Evolutionary conservation across 2,797 vertebrate species (phyloP).

Genomic region (Monodelphis domestica): DNA sequence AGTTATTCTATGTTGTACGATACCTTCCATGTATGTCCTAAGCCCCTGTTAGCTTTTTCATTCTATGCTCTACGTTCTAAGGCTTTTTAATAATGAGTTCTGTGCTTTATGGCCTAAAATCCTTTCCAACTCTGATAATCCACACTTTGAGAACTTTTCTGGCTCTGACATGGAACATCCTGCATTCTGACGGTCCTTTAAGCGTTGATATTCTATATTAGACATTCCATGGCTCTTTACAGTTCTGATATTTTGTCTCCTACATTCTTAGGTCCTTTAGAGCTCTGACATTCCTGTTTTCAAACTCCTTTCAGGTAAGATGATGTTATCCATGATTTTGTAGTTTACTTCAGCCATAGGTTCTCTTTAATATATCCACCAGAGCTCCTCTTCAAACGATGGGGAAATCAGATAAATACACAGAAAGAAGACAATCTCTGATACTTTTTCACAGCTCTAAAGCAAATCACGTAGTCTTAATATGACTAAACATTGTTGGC

Average conservation of each 20-base stretch:
- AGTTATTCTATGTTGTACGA: neutral
- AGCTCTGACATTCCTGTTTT: neutral
- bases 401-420: neutral
- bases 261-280: neutral
- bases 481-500: neutral
- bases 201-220: neutral
- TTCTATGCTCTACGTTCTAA: neutral
- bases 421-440: neutral
- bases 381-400: neutral
- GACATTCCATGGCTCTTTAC: neutral
- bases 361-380: neutral
- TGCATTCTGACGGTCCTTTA: neutral
- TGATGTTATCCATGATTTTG: neutral
- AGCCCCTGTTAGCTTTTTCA: neutral
- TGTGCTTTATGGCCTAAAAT: neutral
- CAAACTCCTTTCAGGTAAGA: neutral
- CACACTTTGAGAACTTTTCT: neutral
- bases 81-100: too few relatives aligned
- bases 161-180: neutral
- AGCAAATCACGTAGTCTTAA: neutral
- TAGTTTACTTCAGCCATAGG: neutral
- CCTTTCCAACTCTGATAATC: neutral
- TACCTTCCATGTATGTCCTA: neutral
- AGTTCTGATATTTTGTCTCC: neutral
- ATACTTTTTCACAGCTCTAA: slow-evolving; percentile 2